Base-by-base conservation (phyloP, 2,113 vertebrate genomes). In the Anhinga rufa region DNA sequence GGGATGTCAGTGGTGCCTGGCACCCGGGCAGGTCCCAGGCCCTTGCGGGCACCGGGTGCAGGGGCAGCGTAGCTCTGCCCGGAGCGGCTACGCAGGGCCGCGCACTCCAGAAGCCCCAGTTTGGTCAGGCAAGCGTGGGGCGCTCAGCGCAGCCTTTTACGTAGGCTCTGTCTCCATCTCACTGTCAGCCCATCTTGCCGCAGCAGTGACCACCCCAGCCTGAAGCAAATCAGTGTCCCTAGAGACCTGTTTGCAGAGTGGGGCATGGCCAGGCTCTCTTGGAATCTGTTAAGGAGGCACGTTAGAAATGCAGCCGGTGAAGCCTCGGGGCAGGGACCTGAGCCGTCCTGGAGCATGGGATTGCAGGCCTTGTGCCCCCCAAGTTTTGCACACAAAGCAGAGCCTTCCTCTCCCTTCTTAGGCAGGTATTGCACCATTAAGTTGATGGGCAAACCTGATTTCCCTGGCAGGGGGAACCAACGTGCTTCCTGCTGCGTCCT, bases 1-100 rank as follows among this genome's bases (percentile, higher is more conserved):
- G 57, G 55, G 70, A 21, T 10, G 14, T 66, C 40, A 69, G 74
- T 0, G 0, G 46, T 42, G n/a, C n/a, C 83, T 82, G 1, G 0
- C 52, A 24, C 38, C 24, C 0, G 0, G 15, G 32, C 49, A 58
- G 65, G 7, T 70, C 42, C 1, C 6, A 48, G 88, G 52, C 79
- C 51, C 57, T 44, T 13, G 0, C 1, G 1, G 60, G 51, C 82
- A 12, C 54, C 7, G 0, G 1, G 6, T 51, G 49, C 1, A 5
- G 26, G n/a, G 34, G 12, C 38, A 40, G 17, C 2, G 0, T n/a
- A 20, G 68, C 38, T 36, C 32, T 66, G 28, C 31, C 15, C 0
- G 0, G 40, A 29, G 40, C 0, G 5, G 26, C 11, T 48, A 7
- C 2, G 1, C 24, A 26, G 61, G 19, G 32, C 90, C 18, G 77